Conservation (phyloP, 2,797 vertebrate species). For the Eremophila alpestris region DNA sequence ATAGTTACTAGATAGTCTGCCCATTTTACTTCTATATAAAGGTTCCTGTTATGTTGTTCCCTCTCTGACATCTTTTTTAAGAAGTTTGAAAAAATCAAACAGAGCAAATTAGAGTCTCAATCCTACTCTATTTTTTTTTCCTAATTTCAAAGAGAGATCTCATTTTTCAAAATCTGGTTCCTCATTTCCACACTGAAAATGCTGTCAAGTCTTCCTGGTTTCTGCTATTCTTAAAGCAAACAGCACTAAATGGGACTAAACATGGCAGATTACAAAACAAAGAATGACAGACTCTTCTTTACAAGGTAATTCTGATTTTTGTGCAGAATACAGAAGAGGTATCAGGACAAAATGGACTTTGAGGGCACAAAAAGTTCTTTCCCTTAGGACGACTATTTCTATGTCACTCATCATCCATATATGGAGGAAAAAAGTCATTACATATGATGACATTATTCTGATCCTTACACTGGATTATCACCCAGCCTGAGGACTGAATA, state of each 20-base stretch:
- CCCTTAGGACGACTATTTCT: not conserved
- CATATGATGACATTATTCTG: not conserved
- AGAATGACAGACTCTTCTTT: not conserved
- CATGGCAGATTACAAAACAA: not conserved
- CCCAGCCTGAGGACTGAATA: not conserved
- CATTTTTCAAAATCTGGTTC: not conserved
- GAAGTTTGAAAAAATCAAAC: not conserved
- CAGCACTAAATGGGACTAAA: not conserved
- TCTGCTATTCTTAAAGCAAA: not conserved
- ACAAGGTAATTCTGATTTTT: not conserved
- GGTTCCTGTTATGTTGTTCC: not conserved
- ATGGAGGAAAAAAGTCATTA: not conserved
- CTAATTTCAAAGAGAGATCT: not conserved
- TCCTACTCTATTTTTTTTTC: not conserved
- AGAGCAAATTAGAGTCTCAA: not conserved
- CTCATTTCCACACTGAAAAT: not conserved
- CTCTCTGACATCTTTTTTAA: fast-evolving
- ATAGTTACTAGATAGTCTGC: not conserved
- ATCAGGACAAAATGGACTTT: not conserved
- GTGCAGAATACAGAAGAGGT: not conserved
- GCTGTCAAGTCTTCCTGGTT: not conserved
- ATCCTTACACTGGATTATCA: not conserved
- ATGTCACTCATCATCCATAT: not conserved
- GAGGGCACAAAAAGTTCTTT: not conserved
- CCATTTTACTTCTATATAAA: not conserved